These are phyloP conservation scores for Scaptomyza tumidula DNA, from an alignment of 2,888 invertebrate genomes.

Conservation along the genomic window DNA sequence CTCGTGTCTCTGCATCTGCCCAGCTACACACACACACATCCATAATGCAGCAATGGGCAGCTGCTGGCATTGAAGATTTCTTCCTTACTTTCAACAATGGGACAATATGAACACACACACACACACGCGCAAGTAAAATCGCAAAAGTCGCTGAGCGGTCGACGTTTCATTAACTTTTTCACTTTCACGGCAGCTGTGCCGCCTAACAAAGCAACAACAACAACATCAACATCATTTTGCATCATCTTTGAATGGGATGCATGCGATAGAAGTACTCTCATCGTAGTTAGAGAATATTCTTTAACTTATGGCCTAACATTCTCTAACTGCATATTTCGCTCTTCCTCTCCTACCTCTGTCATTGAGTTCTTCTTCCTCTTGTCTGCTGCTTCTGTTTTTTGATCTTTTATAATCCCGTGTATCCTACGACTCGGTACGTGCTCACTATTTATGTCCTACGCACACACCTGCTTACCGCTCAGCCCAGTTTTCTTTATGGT, in stretches of 20 bases:
- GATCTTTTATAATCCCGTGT: conserved; percentile 68
- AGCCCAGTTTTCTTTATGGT: conserved; percentile 32
- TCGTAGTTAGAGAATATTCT: conserved; percentile 22
- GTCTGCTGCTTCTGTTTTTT: conserved; percentile 15
- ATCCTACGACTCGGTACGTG: conserved; percentile 62
- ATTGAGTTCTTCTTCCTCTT: background rate
- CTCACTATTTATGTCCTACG: conserved; percentile 65
- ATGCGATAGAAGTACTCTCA: conserved; percentile 1
- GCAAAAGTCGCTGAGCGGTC: conserved; percentile 47
- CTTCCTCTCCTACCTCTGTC: conserved; percentile 7
- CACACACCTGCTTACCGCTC: conserved; percentile 48
- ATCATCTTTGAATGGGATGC: conserved; percentile 50
- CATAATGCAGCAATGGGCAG: conserved; percentile 32
- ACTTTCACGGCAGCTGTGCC: conserved; percentile 47
- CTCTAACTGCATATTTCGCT: conserved; percentile 1
- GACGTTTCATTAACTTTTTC: conserved; percentile 27
- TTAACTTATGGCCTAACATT: conserved; percentile 47
- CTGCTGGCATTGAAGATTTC: conserved; percentile 28
- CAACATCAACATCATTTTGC: conserved; percentile 39
- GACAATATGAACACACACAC: too few species aligned
- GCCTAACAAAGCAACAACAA: conserved; percentile 8
- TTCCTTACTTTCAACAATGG: conserved; percentile 32
- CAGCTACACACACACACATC: conserved; percentile 21
- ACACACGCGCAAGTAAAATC: conserved; percentile 28
- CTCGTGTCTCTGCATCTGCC: conserved; percentile 33